Percentiles rank a stretch among this genome's conserved stretches.
Evolutionary conservation across 1,140 invertebrate species (phyloP).

Genomic region (Gryon sp.): DNA sequence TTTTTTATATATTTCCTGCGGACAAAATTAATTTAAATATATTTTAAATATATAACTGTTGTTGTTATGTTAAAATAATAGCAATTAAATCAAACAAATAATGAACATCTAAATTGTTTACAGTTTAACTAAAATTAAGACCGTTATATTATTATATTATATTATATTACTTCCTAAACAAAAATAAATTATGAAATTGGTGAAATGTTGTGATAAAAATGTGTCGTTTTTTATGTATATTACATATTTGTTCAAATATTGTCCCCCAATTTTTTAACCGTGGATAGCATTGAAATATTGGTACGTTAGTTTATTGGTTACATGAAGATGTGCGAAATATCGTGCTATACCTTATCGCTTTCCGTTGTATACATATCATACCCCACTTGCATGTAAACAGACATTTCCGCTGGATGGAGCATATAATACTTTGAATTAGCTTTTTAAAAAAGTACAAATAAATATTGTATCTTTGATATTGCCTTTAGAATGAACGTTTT

Average conservation of each 20-base stretch:
- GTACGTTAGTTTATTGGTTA: slow-evolving; percentile 49
- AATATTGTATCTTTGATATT: slow-evolving; percentile 29
- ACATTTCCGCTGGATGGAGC: slow-evolving; percentile 33
- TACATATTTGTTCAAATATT: slow-evolving; percentile 31
- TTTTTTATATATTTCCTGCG: too few species aligned
- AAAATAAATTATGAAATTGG: too few species aligned
- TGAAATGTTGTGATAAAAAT: slow-evolving; percentile 7
- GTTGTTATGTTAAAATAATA: too few species aligned
- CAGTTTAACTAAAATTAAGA: too few species aligned
- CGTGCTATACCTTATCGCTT: slow-evolving; percentile 47
- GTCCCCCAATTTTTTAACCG: slow-evolving; percentile 52
- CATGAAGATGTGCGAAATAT: slow-evolving; percentile 48
- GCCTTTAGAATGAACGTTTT: slow-evolving; percentile 10
- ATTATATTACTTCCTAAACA: too few species aligned
- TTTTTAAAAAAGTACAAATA: slow-evolving; percentile 50
- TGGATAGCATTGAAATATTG: slow-evolving; percentile 52
- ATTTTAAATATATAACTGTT: too few species aligned
- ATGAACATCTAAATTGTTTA: too few species aligned
- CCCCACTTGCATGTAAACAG: slow-evolving; percentile 54
- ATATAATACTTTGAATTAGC: slow-evolving; percentile 46
- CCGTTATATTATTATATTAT: neutral
- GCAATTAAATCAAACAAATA: too few species aligned
- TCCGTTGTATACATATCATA: slow-evolving; percentile 46
- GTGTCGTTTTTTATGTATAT: slow-evolving; percentile 16
- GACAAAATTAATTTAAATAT: too few species aligned